phyloP scores from a whole-genome alignment of 2,113 vertebrate genomes.

The Micromys minutus region DNA sequence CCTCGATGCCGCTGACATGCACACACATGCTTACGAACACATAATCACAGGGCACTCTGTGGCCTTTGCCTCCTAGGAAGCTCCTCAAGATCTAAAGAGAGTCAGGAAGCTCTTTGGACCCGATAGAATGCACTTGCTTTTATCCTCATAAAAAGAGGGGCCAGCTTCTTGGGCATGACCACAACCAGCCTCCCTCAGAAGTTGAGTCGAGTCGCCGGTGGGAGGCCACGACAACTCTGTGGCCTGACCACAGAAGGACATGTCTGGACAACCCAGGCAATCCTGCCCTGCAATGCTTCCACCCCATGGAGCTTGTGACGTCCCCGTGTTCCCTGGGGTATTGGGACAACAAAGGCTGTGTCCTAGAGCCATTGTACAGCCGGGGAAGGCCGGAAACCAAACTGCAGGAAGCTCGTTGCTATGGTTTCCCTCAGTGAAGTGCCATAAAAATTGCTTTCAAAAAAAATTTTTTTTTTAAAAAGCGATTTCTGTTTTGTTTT shows the following conservation, averaged over 20 bases:
- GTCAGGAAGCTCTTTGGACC: constrained; percentile 61
- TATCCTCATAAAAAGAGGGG: constrained; percentile 26
- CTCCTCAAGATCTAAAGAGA: constrained; percentile 62
- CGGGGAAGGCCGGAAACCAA: constrained; percentile 72
- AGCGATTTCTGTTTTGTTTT: constrained; percentile 13
- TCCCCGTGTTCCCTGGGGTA: constrained; percentile 60
- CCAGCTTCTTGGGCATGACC: constrained; percentile 30
- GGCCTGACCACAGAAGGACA: constrained; percentile 22
- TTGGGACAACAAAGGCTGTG: constrained; percentile 73
- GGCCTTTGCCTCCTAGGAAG: neutral
- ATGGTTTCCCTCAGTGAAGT: constrained; percentile 72
- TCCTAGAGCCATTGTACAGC: constrained; percentile 65
- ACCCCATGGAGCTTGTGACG: constrained; percentile 38
- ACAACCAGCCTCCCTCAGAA: neutral
- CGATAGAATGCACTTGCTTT: constrained; percentile 35
- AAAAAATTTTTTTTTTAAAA: neutral
- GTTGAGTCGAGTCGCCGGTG: neutral
- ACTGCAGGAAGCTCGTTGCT: constrained; percentile 76
- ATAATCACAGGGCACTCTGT: neutral
- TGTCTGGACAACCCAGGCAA: neutral
- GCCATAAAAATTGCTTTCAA: constrained; percentile 69
- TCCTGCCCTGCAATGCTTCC: constrained; percentile 39
- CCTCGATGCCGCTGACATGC: neutral
- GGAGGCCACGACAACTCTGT: neutral
- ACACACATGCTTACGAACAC: neutral